A percentile compares a stretch with the other conserved stretches of the same genome.
Conservation (phyloP, 2,888 invertebrate species). For the Eilema griseolum region DNA sequence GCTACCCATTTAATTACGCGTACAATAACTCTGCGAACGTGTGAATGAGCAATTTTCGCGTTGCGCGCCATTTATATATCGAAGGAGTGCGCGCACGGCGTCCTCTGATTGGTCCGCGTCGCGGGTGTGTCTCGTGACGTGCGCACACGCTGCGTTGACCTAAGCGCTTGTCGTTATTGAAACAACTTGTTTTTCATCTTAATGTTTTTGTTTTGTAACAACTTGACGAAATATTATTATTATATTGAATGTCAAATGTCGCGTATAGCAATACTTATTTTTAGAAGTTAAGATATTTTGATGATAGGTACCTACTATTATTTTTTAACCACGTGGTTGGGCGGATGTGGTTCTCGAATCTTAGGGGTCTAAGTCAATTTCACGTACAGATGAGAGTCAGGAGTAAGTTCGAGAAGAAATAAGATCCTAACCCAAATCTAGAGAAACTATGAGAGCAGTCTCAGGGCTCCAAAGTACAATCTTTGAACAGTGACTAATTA, state of each 20-base stretch:
- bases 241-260: constrained; percentile 30
- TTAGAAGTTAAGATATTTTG: neutral
- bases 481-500: neutral
- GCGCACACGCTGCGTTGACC: constrained; percentile 39
- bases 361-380: neutral
- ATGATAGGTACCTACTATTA: neutral
- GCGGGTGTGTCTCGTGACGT: constrained; percentile 80
- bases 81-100: constrained; percentile 70
- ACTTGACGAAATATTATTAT: constrained; percentile 26
- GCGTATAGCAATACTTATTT: constrained; percentile 20
- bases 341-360: too few relatives aligned
- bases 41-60: constrained; percentile 52
- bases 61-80: constrained; percentile 70
- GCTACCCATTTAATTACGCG: constrained; percentile 81
- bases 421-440: too few relatives aligned
- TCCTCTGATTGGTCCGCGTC: constrained; percentile 73
- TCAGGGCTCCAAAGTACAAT: neutral
- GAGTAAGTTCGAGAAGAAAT: neutral
- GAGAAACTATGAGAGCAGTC: neutral
- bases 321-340: neutral
- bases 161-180: constrained; percentile 17
- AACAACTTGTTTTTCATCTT: constrained; percentile 44
- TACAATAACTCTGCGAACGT: constrained; percentile 43
- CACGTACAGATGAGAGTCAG: neutral
- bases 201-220: constrained; percentile 56